Evolutionary conservation across 2,888 invertebrate species (phyloP), one percentile per base, ranked within the genome.

Genomic region (Zele albiditarsus): DNA sequence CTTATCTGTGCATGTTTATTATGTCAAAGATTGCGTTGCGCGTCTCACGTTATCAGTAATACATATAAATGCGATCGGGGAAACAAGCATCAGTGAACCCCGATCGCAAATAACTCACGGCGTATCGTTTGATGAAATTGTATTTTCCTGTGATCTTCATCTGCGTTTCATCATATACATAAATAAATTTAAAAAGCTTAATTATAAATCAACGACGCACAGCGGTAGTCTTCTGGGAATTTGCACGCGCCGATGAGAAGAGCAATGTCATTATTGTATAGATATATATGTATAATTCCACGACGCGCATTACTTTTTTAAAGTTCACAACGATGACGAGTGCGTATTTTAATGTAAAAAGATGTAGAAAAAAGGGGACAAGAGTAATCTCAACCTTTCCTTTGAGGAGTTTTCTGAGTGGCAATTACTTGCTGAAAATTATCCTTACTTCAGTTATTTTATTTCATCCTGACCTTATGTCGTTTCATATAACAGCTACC

Each of bases 381-480:
- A 12, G 38, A 12, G 12, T 12, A 38, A 38, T 25, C 67, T 33
- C 25, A 12, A 20, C 28, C 65, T 60, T 60, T 16, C 42, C 62
- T 73, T 57, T 79, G 71, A 75, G 76, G 77, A 77, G 76, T 76
- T 80, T 84, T 72, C 79, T 80, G 80, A 86, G 85, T 85, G 86
- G 82, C 84, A 85, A 85, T 85, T 85, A 86, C 84, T 80, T 80
- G 77, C 79, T 76, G 80, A 79, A 74, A 85, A 85, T 85, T 85
- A 84, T 46, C 3, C 81, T 84, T 82, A 82, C 84, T 82, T 78
- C 79, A 80, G 80, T 84, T 83, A 85, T 84, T 85, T 84, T 80
- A 83, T 83, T 81, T 79, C 74, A 65, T 38, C 38, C 3, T 33
- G 28, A 28, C 71, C 27, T 27, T 58, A 65, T 12, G 23, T 53